Base-by-base conservation (phyloP, 2,888 invertebrate species). In the Drosophila niveifrons region DNA sequence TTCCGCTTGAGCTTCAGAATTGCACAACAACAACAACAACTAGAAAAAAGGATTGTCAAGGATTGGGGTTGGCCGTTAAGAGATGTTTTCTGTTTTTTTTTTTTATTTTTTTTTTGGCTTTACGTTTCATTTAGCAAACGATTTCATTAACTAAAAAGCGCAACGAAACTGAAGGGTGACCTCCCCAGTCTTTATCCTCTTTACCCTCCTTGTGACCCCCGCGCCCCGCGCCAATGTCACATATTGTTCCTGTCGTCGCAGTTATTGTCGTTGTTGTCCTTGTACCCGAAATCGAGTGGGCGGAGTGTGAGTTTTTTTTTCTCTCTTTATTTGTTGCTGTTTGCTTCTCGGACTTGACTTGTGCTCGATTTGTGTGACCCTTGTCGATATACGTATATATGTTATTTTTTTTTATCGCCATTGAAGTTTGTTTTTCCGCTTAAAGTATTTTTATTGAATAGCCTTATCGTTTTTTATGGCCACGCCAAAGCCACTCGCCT, bases 401-500 rank as follows among this genome's bases (percentile, higher is more conserved):
- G 1, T 8, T 31, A 1, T 59, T 69, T 50, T 62, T 68, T 80
- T 87, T 86, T 87, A 83, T 83, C 84, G 89, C 71, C 75, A 89
- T 80, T 89, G 78, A 82, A 90, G 91, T 88, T 91, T 91, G 89
- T 91, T 91, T 90, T 91, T 91, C 91, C 91, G 90, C 90, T 89
- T 84, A 91, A 91, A 91, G 88, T 86, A 90, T 86, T 91, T 91
- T 90, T 91, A 90, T 88, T 90, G 84, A 87, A 88, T 78, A 67
- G 78, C 67, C 76, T 88, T 88, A 88, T 84, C 83, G 81, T 90
- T 90, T 90, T 90, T 90, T 90, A 90, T 89, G 83, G 66, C 80
- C 83, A 68, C 39, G 43, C 57, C 68, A 80, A 63, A 36, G 36
- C 63, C 72, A 66, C 77, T 73, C 63, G 74, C 65, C 70, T 79